These are phyloP conservation scores for Diceros bicornis DNA, from an alignment of 2,797 vertebrate genomes.

Conservation along the genomic window DNA sequence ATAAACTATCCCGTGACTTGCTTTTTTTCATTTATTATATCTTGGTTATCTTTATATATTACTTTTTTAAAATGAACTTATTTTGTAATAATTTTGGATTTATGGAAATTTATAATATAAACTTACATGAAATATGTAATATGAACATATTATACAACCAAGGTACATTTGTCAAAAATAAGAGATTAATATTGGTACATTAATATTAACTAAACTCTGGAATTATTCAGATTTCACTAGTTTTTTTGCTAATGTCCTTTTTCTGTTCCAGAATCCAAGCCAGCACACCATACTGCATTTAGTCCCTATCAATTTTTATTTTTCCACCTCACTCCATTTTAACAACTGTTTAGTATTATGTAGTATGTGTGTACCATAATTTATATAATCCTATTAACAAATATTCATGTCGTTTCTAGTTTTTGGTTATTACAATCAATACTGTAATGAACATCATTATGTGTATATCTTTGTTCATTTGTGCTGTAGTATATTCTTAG, in stretches of 20 bases:
- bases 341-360: neutral
- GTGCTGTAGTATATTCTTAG: neutral
- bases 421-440: constrained; percentile 11
- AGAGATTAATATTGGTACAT: neutral
- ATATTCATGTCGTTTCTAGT: neutral
- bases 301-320: neutral
- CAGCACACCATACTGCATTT: neutral
- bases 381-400: neutral
- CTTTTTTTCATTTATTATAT: neutral
- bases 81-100: neutral
- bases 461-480: neutral
- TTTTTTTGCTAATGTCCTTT: neutral
- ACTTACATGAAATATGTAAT: neutral
- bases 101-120: neutral
- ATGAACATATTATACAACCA: neutral
- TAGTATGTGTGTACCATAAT: neutral
- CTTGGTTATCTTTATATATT: neutral
- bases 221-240: neutral
- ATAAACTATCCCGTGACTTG: neutral
- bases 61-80: neutral
- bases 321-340: constrained; percentile 1
- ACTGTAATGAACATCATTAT: neutral
- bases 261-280: neutral
- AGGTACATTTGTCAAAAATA: constrained; percentile 1
- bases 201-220: neutral